Base-by-base conservation (phyloP, 2,113 vertebrate species). In the Shinisaurus crocodilurus region DNA sequence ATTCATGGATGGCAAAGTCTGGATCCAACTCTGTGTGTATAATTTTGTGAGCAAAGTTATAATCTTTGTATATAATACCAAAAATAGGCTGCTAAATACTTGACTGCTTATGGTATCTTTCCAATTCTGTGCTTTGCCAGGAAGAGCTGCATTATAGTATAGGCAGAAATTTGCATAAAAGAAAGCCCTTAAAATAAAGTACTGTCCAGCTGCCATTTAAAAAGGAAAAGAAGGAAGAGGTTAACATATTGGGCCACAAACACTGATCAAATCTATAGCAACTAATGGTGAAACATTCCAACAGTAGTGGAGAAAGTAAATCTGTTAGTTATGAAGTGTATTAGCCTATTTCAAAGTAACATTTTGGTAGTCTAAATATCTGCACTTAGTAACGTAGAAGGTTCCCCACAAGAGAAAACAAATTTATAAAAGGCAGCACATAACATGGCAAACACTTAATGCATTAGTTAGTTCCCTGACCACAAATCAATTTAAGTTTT, bases 401-500 rank as follows among this genome's bases (percentile, higher is more conserved):
- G 81, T 79, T 92, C 89, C 37, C 76, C 88, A 90, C 84, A 91
- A 29, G 50, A 72, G 82, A 91, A 91, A 91, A 92, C 13, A 90
- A 86, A 90, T 92, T 88, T 93, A 90, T 91, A 91, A 90, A 92
- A 93, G 37, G 29, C 40, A 69, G 29, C 32, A 40, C 80, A 86
- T 74, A 92, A 74, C 80, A 81, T 32, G 89, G 88, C 65, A 69
- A 87, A 90, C 27, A 45, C 65, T 89, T 90, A 74, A 65, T 88
- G 32, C 57, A 13, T 88, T 94, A 89, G 85, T 95, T 57, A 5
- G 0, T 91, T 86, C 25, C 16, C 92, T 2, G 0, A 76, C 86
- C 89, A 84, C 87, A 82, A 80, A 90, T 90, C 85, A 91, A 76
- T 95, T 88, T 90, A 88, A 54, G 50, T 88, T 90, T 77, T 57